phyloP scores from a whole-genome alignment of 2,113 vertebrate genomes.

The Galbula dea region DNA sequence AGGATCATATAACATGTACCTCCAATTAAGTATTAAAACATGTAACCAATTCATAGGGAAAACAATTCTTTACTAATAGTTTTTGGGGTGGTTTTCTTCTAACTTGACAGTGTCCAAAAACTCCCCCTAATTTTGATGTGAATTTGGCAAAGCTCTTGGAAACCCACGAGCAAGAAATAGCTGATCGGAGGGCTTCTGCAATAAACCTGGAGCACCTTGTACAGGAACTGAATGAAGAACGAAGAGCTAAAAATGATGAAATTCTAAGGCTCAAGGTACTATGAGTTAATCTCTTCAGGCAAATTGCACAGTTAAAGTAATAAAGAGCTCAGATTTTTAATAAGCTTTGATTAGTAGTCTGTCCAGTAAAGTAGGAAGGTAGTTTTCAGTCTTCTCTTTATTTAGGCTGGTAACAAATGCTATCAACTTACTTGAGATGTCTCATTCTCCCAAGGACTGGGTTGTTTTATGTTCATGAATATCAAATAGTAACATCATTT shows the following conservation, averaged over 20 bases:
- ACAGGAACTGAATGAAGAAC: slow-evolving; percentile 84
- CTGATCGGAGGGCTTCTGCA: slow-evolving; percentile 82
- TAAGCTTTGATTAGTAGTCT: neutral
- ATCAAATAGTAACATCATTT: neutral
- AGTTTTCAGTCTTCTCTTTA: neutral
- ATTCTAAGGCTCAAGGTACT: slow-evolving; percentile 88
- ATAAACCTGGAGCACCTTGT: slow-evolving; percentile 87
- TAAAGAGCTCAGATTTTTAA: neutral
- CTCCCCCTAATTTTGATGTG: slow-evolving; percentile 79
- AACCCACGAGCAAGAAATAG: slow-evolving; percentile 86
- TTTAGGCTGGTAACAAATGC: neutral
- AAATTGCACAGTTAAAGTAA: neutral
- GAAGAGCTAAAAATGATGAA: slow-evolving; percentile 87
- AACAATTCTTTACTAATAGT: neutral
- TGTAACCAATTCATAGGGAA: neutral
- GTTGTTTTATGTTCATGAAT: neutral
- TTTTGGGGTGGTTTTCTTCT: neutral
- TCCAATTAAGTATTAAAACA: neutral
- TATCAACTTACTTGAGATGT: neutral
- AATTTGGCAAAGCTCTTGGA: slow-evolving; percentile 82
- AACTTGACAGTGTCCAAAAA: slow-evolving; percentile 80
- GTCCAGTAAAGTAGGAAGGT: neutral
- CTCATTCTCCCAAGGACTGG: neutral
- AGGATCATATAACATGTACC: neutral
- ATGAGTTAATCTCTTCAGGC: neutral